A percentile compares a stretch with the other conserved stretches of the same genome.
Conservation (phyloP, 2,113 vertebrate genomes). For the Bubo bubo region DNA sequence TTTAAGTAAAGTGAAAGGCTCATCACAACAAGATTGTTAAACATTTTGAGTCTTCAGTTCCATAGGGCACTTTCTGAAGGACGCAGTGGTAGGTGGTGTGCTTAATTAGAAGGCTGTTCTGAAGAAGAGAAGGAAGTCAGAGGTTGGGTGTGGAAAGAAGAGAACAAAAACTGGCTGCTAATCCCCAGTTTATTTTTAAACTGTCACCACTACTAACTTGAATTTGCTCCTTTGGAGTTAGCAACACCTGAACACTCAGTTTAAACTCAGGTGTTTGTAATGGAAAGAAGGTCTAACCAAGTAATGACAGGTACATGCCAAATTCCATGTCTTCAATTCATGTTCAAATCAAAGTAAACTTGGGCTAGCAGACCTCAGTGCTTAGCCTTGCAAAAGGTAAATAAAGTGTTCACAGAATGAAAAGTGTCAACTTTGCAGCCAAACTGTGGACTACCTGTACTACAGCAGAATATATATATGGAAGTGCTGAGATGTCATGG, state of each 20-base stretch:
- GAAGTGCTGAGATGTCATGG: background rate
- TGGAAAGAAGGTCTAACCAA: background rate
- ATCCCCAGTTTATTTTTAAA: background rate
- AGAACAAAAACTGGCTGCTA: background rate
- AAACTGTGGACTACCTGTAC: background rate
- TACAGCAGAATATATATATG: background rate
- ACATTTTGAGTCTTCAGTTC: background rate
- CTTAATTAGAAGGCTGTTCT: background rate
- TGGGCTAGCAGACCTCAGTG: background rate
- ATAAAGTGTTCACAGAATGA: background rate
- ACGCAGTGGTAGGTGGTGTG: background rate
- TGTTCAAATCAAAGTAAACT: background rate
- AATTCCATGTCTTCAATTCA: background rate
- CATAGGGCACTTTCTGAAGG: background rate
- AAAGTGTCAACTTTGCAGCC: background rate
- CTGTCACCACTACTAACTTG: background rate
- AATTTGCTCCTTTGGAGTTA: background rate
- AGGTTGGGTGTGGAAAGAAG: background rate
- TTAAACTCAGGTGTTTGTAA: background rate
- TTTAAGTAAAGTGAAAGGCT: background rate
- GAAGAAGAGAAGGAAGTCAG: background rate
- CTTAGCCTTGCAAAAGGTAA: background rate
- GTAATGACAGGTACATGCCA: background rate
- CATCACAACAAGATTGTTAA: background rate
- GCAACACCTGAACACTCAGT: background rate